Percentiles rank a stretch among this genome's conserved stretches.
These are phyloP conservation scores for Drosophila buzzatii DNA, from an alignment of 2,888 invertebrate species.

Conservation along the genomic window DNA sequence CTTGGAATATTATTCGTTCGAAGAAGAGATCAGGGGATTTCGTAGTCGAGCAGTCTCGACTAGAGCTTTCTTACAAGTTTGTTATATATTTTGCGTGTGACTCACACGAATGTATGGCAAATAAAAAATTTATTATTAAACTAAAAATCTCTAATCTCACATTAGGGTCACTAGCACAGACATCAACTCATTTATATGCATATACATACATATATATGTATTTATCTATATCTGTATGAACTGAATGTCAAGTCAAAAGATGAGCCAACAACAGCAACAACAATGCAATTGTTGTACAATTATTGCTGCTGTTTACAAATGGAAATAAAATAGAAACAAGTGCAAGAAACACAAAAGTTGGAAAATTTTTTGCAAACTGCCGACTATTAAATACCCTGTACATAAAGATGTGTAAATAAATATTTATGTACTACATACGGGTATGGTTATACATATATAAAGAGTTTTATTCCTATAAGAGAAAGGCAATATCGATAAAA, in stretches of 20 bases:
- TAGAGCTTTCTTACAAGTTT: too few species aligned
- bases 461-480: background rate
- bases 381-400: conserved; percentile 11
- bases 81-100: conserved; percentile 31
- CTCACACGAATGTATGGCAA: conserved; percentile 10
- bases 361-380: background rate
- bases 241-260: conserved; percentile 32
- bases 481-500: background rate
- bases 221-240: background rate
- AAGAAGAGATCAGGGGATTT: too few species aligned
- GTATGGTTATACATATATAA: background rate
- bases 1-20: too few species aligned
- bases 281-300: conserved; percentile 43
- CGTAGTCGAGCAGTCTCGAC: too few species aligned
- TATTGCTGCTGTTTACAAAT: conserved; percentile 54
- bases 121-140: conserved; percentile 27
- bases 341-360: conserved; percentile 7
- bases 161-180: conserved; percentile 58
- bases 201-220: background rate
- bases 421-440: too few species aligned
- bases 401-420: background rate
- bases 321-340: conserved; percentile 17
- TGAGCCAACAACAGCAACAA: conserved; percentile 14
- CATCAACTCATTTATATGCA: background rate
- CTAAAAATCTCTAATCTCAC: conserved; percentile 21